Conservation (phyloP, 2,797 vertebrate genomes). For the Lacerta viridis region DNA sequence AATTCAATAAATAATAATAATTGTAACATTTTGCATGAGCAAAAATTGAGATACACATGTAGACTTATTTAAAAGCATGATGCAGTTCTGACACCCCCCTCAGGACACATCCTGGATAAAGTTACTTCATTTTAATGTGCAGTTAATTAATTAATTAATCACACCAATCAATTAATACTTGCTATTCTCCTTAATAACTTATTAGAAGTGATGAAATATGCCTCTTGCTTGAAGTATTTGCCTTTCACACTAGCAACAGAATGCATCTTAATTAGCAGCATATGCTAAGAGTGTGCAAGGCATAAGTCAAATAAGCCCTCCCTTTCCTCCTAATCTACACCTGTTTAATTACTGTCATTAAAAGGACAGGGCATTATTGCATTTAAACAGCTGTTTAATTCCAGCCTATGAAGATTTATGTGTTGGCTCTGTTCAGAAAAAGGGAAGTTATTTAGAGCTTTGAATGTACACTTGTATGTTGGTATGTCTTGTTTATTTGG, state of each 20-base stretch:
- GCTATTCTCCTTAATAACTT: not conserved
- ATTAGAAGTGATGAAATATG: slow-evolving; percentile 23
- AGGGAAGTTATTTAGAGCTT: not conserved
- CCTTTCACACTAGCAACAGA: slow-evolving; percentile 53
- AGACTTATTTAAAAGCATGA: slow-evolving; percentile 1
- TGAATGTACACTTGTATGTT: not conserved
- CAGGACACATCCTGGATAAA: not conserved
- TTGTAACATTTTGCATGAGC: not conserved
- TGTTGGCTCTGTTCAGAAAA: not conserved
- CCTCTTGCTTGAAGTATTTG: slow-evolving; percentile 34
- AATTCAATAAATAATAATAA: too few relatives aligned
- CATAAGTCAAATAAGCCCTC: slow-evolving; percentile 33
- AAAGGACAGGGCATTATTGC: not conserved
- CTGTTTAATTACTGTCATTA: not conserved
- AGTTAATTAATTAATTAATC: slow-evolving; percentile 22
- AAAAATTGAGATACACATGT: not conserved
- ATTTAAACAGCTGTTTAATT: slow-evolving; percentile 11
- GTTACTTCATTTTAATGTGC: slow-evolving; percentile 12
- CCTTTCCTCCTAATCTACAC: not conserved
- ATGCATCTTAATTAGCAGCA: slow-evolving; percentile 42
- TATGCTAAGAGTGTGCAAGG: slow-evolving; percentile 22
- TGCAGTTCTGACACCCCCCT: not conserved
- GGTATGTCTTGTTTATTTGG: not conserved
- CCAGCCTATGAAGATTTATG: not conserved
- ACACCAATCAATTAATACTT: slow-evolving; percentile 10